Percentiles rank a stretch among this genome's conserved stretches.
These are phyloP conservation scores for Lasioglossum figueresi DNA, from an alignment of 2,888 invertebrate genomes.

Conservation along the genomic window DNA sequence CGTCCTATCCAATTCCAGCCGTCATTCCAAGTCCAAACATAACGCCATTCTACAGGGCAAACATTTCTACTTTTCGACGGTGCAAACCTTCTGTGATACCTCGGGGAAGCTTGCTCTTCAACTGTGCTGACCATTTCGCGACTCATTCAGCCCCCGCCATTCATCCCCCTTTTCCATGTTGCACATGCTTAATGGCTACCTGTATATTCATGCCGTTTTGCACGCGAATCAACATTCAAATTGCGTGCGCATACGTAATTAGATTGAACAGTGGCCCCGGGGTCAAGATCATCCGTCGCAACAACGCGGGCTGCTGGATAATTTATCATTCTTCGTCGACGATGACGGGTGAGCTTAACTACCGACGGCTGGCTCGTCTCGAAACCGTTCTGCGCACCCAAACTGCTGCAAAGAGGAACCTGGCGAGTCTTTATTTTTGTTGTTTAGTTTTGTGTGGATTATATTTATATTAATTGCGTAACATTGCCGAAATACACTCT, in stretches of 20 bases:
- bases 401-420: not conserved
- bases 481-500: too few species aligned
- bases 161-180: conserved; percentile 67
- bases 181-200: conserved; percentile 66
- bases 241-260: conserved; percentile 53
- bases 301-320: not conserved
- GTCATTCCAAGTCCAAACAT: conserved; percentile 84
- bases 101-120: conserved; percentile 76
- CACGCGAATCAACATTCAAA: conserved; percentile 51
- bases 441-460: too few species aligned
- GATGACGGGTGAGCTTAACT: not conserved
- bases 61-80: conserved; percentile 81
- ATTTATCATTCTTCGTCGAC: not conserved
- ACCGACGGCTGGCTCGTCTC: not conserved
- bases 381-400: not conserved
- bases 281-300: conserved; percentile 15
- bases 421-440: not conserved
- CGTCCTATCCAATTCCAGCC: conserved; percentile 80
- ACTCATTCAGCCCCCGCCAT: conserved; percentile 80
- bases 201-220: conserved; percentile 55
- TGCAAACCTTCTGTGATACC: conserved; percentile 76
- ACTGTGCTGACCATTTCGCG: conserved; percentile 83
- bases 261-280: conserved; percentile 12
- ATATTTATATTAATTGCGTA: too few species aligned
- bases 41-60: conserved; percentile 82